These are phyloP conservation scores for Alloscopus bannaensis DNA, from an alignment of 2,888 invertebrate species.

Conservation along the genomic window DNA sequence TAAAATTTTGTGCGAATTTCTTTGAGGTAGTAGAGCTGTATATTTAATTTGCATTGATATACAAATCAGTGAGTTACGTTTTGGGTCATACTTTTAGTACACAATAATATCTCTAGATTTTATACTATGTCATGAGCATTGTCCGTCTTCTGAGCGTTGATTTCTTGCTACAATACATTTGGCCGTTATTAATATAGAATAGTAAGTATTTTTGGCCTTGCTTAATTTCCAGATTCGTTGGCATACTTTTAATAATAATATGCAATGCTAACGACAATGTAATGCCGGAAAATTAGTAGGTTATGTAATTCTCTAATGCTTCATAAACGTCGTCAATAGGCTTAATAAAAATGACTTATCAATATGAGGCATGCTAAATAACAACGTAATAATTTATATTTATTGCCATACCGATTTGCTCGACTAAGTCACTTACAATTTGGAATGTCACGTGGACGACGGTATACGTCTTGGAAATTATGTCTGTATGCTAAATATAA, in stretches of 20 bases:
- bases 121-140: background rate
- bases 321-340: too few species aligned
- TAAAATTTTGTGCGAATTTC: conserved; percentile 6
- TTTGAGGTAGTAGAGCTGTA: background rate
- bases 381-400: too few species aligned
- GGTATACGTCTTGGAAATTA: too few species aligned
- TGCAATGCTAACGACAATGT: background rate
- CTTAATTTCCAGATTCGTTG: too few species aligned
- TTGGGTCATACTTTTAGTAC: conserved; percentile 2
- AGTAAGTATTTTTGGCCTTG: background rate
- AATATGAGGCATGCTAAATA: too few species aligned
- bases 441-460: too few species aligned
- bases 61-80: background rate
- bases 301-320: background rate
- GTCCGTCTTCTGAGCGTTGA: background rate
- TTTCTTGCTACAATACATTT: background rate
- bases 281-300: background rate
- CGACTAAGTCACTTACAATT: too few species aligned
- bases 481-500: too few species aligned
- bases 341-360: too few species aligned
- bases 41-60: conserved; percentile 17
- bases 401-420: too few species aligned
- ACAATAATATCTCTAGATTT: background rate
- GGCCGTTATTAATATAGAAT: background rate
- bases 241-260: too few species aligned